These are phyloP conservation scores for Neodontobutis hainanensis DNA, from an alignment of 2,113 vertebrate genomes.

Conservation along the genomic window DNA sequence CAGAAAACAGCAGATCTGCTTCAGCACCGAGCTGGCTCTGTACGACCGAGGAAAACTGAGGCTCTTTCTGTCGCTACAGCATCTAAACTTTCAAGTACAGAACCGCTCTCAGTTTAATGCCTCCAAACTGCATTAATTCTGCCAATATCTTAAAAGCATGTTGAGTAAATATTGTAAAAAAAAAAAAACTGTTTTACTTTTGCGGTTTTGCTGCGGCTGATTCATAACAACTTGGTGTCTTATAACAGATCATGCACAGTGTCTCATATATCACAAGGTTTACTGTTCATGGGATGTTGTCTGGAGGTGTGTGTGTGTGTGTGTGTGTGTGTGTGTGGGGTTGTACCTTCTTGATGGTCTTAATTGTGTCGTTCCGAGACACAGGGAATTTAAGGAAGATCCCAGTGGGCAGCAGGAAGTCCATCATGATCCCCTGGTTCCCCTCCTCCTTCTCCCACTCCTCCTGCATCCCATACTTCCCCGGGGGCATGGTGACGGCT, in stretches of 20 bases:
- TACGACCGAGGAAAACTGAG: constrained; percentile 25
- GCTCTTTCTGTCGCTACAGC: constrained; percentile 32
- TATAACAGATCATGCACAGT: constrained; percentile 1
- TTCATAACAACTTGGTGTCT: constrained; percentile 12
- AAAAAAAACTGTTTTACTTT: constrained; percentile 13
- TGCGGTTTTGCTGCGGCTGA: constrained; percentile 17
- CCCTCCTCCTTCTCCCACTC: constrained; percentile 91
- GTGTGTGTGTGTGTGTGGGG: too few species aligned
- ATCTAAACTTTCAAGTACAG: constrained; percentile 23
- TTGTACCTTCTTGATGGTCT: constrained; percentile 89
- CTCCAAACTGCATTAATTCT: constrained; percentile 18
- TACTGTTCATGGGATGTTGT: background rate
- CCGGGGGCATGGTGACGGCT: constrained; percentile 90
- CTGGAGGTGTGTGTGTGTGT: too few species aligned
- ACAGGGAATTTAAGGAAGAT: constrained; percentile 92
- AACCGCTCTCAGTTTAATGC: constrained; percentile 28
- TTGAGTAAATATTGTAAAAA: constrained; percentile 33
- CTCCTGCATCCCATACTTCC: constrained; percentile 92
- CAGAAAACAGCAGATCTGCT: constrained; percentile 56
- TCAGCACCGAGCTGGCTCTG: constrained; percentile 30
- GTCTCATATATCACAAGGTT: background rate
- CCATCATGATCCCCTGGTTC: constrained; percentile 85
- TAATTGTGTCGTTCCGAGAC: constrained; percentile 88
- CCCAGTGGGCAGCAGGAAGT: constrained; percentile 94
- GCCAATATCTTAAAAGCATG: constrained; percentile 41